Evolutionary conservation across 2,797 vertebrate genomes (phyloP).

Genomic region (Microcaecilia unicolor): DNA sequence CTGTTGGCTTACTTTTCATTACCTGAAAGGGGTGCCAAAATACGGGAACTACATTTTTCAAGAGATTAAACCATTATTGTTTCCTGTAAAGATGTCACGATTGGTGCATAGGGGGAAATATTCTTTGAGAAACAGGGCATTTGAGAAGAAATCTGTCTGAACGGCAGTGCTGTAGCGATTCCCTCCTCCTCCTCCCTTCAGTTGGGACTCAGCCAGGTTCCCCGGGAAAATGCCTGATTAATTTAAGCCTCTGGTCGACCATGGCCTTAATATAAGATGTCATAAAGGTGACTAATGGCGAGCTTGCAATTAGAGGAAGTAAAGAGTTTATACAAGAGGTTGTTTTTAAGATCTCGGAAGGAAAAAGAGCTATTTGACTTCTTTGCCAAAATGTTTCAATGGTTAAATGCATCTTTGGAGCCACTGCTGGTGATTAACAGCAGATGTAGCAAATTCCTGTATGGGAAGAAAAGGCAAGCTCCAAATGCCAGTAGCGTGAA

Average conservation of each 20-base stretch:
- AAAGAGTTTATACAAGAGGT: constrained; percentile 49
- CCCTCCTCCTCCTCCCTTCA: constrained; percentile 41
- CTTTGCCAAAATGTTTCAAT: constrained; percentile 41
- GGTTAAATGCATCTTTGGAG: constrained; percentile 52
- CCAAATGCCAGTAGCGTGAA: constrained; percentile 43
- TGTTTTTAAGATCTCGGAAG: constrained; percentile 50
- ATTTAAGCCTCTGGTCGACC: constrained; percentile 45
- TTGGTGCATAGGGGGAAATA: constrained; percentile 29
- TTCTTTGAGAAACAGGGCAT: constrained; percentile 44
- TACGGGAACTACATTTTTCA: constrained; percentile 70
- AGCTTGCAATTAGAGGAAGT: constrained; percentile 49
- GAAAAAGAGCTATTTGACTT: constrained; percentile 41
- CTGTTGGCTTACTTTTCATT: constrained; percentile 51
- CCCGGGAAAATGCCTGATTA: constrained; percentile 68
- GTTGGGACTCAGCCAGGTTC: constrained; percentile 59
- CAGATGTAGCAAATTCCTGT: constrained; percentile 28
- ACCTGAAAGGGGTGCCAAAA: constrained; percentile 48
- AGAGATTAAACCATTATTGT: constrained; percentile 72
- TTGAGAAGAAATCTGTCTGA: constrained; percentile 69
- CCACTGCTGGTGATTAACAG: constrained; percentile 32
- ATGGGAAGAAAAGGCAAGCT: constrained; percentile 45
- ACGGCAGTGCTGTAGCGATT: constrained; percentile 52
- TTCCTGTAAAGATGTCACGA: constrained; percentile 67
- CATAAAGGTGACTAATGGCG: constrained; percentile 64
- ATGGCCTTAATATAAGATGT: constrained; percentile 43